These are phyloP conservation scores for Geotria australis DNA, from an alignment of 2,797 vertebrate species.

Conservation along the genomic window DNA sequence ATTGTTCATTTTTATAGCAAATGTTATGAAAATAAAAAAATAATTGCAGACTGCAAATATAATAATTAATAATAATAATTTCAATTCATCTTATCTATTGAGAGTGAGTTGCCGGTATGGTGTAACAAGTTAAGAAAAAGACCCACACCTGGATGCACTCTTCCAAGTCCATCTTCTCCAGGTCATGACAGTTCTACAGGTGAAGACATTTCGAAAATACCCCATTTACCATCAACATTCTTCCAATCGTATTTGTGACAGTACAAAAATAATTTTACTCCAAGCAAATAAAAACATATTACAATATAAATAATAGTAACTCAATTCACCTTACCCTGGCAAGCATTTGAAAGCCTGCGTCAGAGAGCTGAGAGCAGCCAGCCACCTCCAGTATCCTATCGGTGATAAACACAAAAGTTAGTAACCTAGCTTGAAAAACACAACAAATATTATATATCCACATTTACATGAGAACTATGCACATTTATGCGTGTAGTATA, in stretches of 20 bases:
- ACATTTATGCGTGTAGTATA: background rate
- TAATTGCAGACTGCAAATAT: too few species aligned
- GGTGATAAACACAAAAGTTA: slow-evolving; percentile 1
- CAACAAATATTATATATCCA: background rate
- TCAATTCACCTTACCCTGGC: slow-evolving; percentile 35
- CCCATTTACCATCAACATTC: background rate
- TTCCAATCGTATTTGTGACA: too few species aligned
- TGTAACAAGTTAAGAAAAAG: background rate
- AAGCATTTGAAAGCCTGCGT: slow-evolving; percentile 76
- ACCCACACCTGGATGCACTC: slow-evolving; percentile 68
- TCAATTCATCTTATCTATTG: background rate
- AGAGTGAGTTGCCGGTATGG: background rate
- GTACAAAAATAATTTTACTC: too few species aligned
- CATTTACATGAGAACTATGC: background rate
- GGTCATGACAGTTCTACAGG: slow-evolving; percentile 68
- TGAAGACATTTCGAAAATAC: slow-evolving; percentile 2
- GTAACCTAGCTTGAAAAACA: slow-evolving; percentile 3
- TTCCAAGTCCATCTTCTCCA: slow-evolving; percentile 97
- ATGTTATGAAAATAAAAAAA: too few species aligned
- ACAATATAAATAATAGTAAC: too few species aligned
- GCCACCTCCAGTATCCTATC: slow-evolving; percentile 85
- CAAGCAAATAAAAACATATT: background rate
- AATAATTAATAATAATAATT: too few species aligned
- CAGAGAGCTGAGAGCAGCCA: slow-evolving; percentile 78
- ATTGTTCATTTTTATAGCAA: too few species aligned